phyloP scores from a whole-genome alignment of 1,140 invertebrate species.

The Saxidomus purpurata region DNA sequence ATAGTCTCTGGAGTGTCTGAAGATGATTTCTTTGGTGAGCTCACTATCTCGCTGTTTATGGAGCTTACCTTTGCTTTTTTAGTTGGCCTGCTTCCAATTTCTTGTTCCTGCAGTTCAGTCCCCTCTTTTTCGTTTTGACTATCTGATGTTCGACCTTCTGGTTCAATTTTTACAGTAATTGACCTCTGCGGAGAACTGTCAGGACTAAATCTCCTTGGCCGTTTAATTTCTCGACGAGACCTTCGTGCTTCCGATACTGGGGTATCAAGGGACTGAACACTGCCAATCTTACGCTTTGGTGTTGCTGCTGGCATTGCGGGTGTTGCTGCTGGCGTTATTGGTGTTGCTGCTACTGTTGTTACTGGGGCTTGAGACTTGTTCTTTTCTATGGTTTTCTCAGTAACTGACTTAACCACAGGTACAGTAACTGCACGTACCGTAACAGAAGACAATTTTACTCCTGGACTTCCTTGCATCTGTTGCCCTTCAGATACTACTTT shows the following conservation, averaged over 20 bases:
- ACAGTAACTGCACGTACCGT: not conserved
- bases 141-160: not conserved
- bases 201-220: slow-evolving; percentile 54
- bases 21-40: not conserved
- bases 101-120: not conserved
- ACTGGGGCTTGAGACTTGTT: not conserved
- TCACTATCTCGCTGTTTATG: not conserved
- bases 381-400: not conserved
- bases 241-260: slow-evolving; percentile 10
- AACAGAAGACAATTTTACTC: too few species aligned
- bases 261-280: not conserved
- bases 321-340: not conserved
- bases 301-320: not conserved
- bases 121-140: not conserved
- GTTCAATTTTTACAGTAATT: slow-evolving; percentile 4
- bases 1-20: not conserved
- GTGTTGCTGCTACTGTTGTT: not conserved
- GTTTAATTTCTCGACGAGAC: slow-evolving; percentile 47
- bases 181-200: not conserved
- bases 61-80: not conserved
- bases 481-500: not conserved
- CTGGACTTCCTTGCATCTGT: not conserved
- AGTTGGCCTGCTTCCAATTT: not conserved
- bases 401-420: not conserved
- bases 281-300: not conserved